A percentile compares a stretch with the other conserved stretches of the same genome.
Conservation (phyloP, 2,888 invertebrate genomes). For the Campoplex nolae region DNA sequence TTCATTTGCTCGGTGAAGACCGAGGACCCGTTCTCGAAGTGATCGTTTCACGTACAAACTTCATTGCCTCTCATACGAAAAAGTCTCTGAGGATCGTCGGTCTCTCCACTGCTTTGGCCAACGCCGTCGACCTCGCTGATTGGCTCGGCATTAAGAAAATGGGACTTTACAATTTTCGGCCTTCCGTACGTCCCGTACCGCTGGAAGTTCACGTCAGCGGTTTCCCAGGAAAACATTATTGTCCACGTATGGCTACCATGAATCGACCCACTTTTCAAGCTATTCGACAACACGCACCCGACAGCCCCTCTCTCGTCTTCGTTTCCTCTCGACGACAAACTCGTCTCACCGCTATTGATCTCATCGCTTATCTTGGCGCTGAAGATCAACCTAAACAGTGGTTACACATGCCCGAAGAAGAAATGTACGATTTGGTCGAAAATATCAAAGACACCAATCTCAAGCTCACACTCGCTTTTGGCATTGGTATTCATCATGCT, state of each 20-base stretch:
- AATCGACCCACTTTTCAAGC: constrained; percentile 99
- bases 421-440: constrained; percentile 92
- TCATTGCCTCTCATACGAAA: constrained; percentile 95
- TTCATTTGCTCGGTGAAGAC: constrained; percentile 97
- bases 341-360: constrained; percentile 96
- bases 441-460: constrained; percentile 94
- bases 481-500: constrained; percentile 99
- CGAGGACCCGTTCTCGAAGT: constrained; percentile 97
- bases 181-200: constrained; percentile 98
- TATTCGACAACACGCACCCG: constrained; percentile 95
- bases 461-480: constrained; percentile 97
- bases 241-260: constrained; percentile 99
- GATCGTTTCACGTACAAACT: constrained; percentile 98
- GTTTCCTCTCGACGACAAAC: constrained; percentile 99
- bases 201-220: constrained; percentile 97
- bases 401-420: constrained; percentile 93
- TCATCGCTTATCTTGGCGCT: constrained; percentile 95
- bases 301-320: constrained; percentile 96
- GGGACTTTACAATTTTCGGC: constrained; percentile 98
- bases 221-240: constrained; percentile 99
- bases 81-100: constrained; percentile 95
- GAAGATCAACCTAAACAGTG: constrained; percentile 98
- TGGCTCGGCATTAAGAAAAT: constrained; percentile 95
- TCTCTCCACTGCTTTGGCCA: constrained; percentile 98
- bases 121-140: constrained; percentile 97